Base-by-base conservation (phyloP, 2,113 vertebrate species). In the Brachionichthys hirsutus region DNA sequence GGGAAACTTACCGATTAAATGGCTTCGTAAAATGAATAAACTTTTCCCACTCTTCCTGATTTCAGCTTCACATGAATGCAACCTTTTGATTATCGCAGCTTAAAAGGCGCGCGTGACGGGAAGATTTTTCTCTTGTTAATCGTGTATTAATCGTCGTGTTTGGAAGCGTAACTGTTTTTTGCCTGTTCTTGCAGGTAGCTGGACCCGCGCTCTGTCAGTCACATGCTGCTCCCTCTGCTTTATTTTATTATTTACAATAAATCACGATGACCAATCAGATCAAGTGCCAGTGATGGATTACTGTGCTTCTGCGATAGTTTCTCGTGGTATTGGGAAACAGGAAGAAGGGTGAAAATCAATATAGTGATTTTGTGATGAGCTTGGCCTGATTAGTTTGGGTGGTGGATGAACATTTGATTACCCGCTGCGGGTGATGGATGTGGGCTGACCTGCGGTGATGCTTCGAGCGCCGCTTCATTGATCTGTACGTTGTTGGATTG, bases 391-490 rank as follows among this genome's bases (percentile, higher is more conserved):
- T 86, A 81, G 89, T 90, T 89, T 88, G 80, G 85, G 70, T 82
- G 80, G 74, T 76, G 66, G 86, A 88, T 88, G 88, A 88, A 89
- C 84, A 88, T 89, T 74, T 84, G 83, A 90, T 91, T 84, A 88
- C 82, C 81, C 83, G 40, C 67, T 65, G 71, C 72, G 73, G 80
- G 78, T 91, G 90, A 92, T 90, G 77, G 88, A 92, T 92, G 80
- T 80, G 80, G 47, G 77, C 71, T 83, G 85, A 86, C 78, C 85
- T 66, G 75, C 72, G 62, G 72, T 46, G 65, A 80, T 71, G 66
- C 74, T 55, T 41, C 12, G 54, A 75, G 76, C 70, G 58, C 40
- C 17, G 70, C 83, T 14, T 47, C 80, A 87, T 92, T 87, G 89
- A 88, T 87, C 82, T 54, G 62, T 58, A 59, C 73, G 80, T 85